phyloP scores from a whole-genome alignment of 2,113 vertebrate species.

The Labeo catla region DNA sequence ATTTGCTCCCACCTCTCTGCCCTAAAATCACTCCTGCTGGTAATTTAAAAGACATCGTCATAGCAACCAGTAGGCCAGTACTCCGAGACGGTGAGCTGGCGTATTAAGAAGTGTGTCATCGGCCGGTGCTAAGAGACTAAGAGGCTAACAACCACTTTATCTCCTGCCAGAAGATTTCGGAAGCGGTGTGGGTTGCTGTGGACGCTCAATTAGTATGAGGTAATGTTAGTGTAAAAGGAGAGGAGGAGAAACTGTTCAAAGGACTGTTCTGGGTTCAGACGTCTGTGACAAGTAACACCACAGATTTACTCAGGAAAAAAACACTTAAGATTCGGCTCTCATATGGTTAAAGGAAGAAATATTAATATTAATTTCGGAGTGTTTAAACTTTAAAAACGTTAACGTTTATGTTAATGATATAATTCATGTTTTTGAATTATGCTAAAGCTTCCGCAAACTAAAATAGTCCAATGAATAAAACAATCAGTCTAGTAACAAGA shows the following conservation, averaged over 20 bases:
- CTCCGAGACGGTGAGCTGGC: background rate
- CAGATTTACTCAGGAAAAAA: background rate
- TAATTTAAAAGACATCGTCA: slow-evolving; percentile 48
- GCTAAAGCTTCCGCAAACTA: too few relatives aligned
- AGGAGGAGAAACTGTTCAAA: background rate
- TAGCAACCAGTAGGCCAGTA: slow-evolving; percentile 45
- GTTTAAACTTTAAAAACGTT: background rate
- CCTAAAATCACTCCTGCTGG: background rate
- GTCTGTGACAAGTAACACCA: background rate
- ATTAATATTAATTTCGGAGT: background rate
- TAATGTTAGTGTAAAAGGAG: background rate
- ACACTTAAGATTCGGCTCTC: background rate
- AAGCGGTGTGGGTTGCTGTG: background rate
- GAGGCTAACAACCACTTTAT: background rate
- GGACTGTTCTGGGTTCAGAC: background rate
- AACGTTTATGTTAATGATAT: background rate
- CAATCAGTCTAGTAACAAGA: too few relatives aligned
- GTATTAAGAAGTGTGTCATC: slow-evolving; percentile 32
- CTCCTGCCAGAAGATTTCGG: background rate
- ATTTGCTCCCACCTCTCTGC: background rate
- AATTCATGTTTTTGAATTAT: background rate
- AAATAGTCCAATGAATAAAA: background rate
- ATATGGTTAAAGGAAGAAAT: background rate
- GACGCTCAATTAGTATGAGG: background rate
- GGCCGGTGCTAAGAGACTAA: background rate